Evolutionary conservation across 2,797 vertebrate genomes (phyloP), one percentile per base, ranked within the genome.

Genomic region (Sebastes oblongus): DNA sequence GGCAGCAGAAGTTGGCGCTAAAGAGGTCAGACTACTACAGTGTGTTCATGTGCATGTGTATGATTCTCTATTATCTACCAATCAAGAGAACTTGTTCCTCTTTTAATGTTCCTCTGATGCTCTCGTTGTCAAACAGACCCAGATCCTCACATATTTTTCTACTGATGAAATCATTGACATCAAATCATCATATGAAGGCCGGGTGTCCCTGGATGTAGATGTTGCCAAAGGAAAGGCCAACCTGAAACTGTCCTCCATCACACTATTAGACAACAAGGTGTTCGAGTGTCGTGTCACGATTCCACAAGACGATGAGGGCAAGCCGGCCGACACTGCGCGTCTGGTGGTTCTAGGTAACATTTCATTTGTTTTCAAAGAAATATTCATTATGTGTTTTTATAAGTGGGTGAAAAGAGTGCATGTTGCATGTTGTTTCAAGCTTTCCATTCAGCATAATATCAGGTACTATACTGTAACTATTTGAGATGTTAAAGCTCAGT

Each of bases 281-380:
- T 95, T 88, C 69, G 59, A 89, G 66, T 96, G 96, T 55, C 80
- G 25, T 0, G 24, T 94, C 20, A 29, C 22, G 34, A 86, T 93
- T 30, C 60, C 66, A 0, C 4, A 0, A 0, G 94, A 95, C 0
- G 20, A 34, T 0, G 2, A 56, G 1, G 94, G 91, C 4, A 75
- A 2, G 0, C 11, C 0, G 0, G 1, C n/a, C 0, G 91, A 16
- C 72, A 78, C 3, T 0, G 1, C 86, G 4, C 39, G 1, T 0
- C 50, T 96, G 69, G 39, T 94, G 42, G 96, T 96, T 46, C 83
- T 95, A 50, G 95, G 96, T 96, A 93, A 84, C 1, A 5, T 36
- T 13, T 11, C 3, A 14, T 12, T 46, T 74, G 4, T 60, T 59
- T 77, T 52, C 1, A 65, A 18, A 73, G 0, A 64, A 62, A 71